A percentile compares a stretch with the other conserved stretches of the same genome.
Conservation (phyloP, 2,113 vertebrate genomes). For the cattle (Bos taurus) region ARS-UCD2.0 NC_037342.1:78662001-78662500, state of each 20-base stretch:
- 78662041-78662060: not conserved
- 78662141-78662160: too few species aligned
- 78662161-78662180: too few species aligned
- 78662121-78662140: too few species aligned
- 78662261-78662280: not conserved
- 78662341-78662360: not conserved
- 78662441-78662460: not conserved
- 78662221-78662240: not conserved
- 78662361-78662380: fast-evolving
- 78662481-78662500: not conserved
- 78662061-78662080: not conserved
- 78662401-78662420: not conserved
- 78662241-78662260: too few species aligned
- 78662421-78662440: not conserved
- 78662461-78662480: not conserved
- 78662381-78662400: not conserved
- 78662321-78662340: not conserved
- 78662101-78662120: too few species aligned
- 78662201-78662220: not conserved
- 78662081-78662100: too few species aligned
- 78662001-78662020: not conserved
- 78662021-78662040: not conserved
- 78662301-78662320: not conserved
- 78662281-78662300: not conserved
- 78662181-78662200: not conserved